These are phyloP conservation scores for Augochlora pura DNA, from an alignment of 1,140 invertebrate species.

Conservation along the genomic window DNA sequence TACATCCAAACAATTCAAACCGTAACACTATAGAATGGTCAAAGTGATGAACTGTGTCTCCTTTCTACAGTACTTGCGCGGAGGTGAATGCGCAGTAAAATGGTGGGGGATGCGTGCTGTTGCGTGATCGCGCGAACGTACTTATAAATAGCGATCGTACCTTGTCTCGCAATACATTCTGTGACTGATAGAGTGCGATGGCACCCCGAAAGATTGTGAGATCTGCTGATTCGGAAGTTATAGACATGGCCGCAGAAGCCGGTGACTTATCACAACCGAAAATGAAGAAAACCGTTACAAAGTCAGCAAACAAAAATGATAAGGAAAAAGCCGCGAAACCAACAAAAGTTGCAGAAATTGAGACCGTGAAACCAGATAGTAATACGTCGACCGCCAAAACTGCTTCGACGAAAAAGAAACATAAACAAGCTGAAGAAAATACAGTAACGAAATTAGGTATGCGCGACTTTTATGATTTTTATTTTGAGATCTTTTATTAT, in stretches of 20 bases:
- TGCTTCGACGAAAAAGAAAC: conserved; percentile 5
- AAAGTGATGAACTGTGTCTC: no score
- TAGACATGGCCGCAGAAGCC: conserved; percentile 11
- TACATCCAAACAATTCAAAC: no score
- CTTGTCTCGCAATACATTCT: background rate
- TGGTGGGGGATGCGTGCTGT: no score
- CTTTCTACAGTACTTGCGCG: no score
- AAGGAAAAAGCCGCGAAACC: conserved; percentile 36
- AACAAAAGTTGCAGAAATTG: conserved; percentile 5
- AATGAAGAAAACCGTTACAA: conserved; percentile 20
- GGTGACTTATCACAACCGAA: conserved; percentile 27
- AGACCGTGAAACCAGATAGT: background rate
- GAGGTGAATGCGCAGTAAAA: no score
- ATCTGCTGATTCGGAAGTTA: conserved; percentile 11
- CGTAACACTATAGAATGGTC: no score
- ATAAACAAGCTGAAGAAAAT: conserved; percentile 2
- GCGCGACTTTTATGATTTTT: background rate
- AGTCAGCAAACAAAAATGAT: background rate
- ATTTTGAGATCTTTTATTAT: background rate
- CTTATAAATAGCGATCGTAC: no score
- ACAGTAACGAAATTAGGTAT: background rate
- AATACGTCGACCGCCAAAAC: conserved; percentile 11
- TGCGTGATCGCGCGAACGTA: no score
- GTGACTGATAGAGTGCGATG: background rate
- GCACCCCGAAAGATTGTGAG: conserved; percentile 43